Percentiles rank a stretch among this genome's conserved stretches.
phyloP scores from a whole-genome alignment of 2,888 invertebrate species.

The Chesias legatella region DNA sequence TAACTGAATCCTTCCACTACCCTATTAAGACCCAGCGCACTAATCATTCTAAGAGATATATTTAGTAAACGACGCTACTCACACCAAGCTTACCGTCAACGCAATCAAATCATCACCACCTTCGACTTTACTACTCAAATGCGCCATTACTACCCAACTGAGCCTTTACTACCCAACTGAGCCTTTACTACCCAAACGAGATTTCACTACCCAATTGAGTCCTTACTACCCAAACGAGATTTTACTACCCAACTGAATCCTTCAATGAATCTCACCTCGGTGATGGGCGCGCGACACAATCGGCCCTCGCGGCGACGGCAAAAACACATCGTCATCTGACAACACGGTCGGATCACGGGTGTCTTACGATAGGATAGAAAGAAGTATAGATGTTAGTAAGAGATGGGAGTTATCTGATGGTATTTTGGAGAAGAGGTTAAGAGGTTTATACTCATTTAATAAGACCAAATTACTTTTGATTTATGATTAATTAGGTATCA shows the following conservation, averaged over 20 bases:
- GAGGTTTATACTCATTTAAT: too few species aligned
- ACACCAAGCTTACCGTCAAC: too few species aligned
- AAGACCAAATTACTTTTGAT: too few species aligned
- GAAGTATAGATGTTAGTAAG: constrained; percentile 12
- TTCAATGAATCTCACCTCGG: constrained; percentile 33
- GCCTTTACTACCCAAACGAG: background rate
- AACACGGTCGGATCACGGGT: constrained; percentile 55
- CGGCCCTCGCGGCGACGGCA: constrained; percentile 33
- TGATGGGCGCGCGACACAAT: constrained; percentile 33
- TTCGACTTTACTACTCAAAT: background rate
- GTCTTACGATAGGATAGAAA: constrained; percentile 21
- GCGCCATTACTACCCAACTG: background rate
- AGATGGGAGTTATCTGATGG: constrained; percentile 9
- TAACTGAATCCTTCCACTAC: too few species aligned
- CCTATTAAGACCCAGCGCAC: too few species aligned
- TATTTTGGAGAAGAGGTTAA: too few species aligned
- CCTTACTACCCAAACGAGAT: constrained; percentile 1
- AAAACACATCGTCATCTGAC: constrained; percentile 61
- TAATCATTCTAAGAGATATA: too few species aligned
- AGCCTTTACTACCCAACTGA: background rate
- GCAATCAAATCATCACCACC: too few species aligned
- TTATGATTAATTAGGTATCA: too few species aligned
- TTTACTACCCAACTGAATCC: background rate
- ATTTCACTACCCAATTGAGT: background rate
- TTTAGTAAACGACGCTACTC: too few species aligned